A percentile compares a stretch with the other conserved stretches of the same genome.
Conservation (phyloP, 2,888 invertebrate genomes). For the Hyposoter didymator region DNA sequence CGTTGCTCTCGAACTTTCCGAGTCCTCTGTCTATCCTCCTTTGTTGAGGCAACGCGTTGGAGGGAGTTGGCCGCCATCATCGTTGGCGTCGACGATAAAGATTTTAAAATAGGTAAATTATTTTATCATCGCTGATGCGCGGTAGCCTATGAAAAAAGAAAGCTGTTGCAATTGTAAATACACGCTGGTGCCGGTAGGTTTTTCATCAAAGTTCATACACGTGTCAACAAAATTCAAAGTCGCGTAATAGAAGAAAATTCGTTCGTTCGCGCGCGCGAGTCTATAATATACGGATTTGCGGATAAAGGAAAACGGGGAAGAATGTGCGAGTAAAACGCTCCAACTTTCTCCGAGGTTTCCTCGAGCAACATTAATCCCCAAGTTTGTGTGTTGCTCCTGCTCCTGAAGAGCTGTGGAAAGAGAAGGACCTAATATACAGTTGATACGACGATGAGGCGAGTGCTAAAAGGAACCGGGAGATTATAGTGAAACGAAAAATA, state of each 20-base stretch:
- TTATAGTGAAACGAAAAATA: conserved; percentile 47
- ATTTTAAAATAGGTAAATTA: neutral
- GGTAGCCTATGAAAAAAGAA: conserved; percentile 4
- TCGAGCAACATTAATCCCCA: conserved; percentile 28
- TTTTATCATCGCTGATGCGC: conserved; percentile 7
- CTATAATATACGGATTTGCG: neutral
- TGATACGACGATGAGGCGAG: conserved; percentile 20
- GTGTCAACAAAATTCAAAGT: conserved; percentile 37
- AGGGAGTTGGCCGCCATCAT: neutral
- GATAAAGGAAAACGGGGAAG: neutral
- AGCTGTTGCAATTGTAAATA: conserved; percentile 12
- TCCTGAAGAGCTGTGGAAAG: neutral
- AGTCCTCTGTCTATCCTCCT: neutral
- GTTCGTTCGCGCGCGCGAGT: conserved; percentile 17
- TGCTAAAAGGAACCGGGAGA: conserved; percentile 40
- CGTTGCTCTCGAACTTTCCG: neutral
- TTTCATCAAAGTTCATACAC: conserved; percentile 20
- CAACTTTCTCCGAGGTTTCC: conserved; percentile 11
- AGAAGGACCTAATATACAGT: conserved; percentile 33
- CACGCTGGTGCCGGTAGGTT: conserved; percentile 28
- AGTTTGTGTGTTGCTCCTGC: conserved; percentile 19
- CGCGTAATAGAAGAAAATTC: neutral
- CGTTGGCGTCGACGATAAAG: neutral
- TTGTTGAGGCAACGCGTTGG: neutral
- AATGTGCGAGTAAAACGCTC: conserved; percentile 7